phyloP scores from a whole-genome alignment of 64 coral and sea anemone species.

The Porites australiensis region DNA sequence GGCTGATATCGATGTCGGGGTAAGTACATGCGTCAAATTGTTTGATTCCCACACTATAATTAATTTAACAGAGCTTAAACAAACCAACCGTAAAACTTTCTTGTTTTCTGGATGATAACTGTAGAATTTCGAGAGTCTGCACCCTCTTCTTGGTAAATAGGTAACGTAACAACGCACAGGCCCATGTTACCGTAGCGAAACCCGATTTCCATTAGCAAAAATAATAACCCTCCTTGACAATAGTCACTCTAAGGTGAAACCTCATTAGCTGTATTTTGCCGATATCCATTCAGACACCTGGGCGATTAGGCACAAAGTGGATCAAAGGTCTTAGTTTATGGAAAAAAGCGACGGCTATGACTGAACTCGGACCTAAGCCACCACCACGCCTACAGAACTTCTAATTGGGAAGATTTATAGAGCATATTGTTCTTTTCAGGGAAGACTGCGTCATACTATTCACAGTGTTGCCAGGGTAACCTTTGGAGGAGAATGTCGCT shows the following conservation, averaged over 20 bases:
- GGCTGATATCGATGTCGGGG: slow-evolving; percentile 12
- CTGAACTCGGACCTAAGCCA: neutral
- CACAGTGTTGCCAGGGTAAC: neutral
- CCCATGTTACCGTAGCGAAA: no score
- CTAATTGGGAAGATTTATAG: slow-evolving; percentile 14
- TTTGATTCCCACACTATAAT: slow-evolving; percentile 8
- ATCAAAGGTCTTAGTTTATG: slow-evolving; percentile 2
- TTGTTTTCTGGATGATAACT: neutral
- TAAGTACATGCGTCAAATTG: neutral
- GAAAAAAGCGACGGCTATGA: slow-evolving; percentile 12
- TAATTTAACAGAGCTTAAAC: slow-evolving; percentile 1
- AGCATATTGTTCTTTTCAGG: slow-evolving; percentile 12
- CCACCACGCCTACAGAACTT: neutral
- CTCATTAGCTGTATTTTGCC: neutral
- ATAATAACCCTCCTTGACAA: no score
- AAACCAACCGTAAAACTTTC: neutral
- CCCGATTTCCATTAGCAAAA: no score
- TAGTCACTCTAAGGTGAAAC: slow-evolving; percentile 1
- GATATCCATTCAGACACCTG: slow-evolving; percentile 6
- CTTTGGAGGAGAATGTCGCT: slow-evolving; percentile 12
- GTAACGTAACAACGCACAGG: no score
- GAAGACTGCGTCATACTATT: neutral
- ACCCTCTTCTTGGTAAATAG: neutral
- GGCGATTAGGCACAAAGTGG: slow-evolving; percentile 2
- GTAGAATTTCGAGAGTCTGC: slow-evolving; percentile 4